Base-by-base conservation (phyloP, 2,113 vertebrate species). In the Boleophthalmus pectinirostris region DNA sequence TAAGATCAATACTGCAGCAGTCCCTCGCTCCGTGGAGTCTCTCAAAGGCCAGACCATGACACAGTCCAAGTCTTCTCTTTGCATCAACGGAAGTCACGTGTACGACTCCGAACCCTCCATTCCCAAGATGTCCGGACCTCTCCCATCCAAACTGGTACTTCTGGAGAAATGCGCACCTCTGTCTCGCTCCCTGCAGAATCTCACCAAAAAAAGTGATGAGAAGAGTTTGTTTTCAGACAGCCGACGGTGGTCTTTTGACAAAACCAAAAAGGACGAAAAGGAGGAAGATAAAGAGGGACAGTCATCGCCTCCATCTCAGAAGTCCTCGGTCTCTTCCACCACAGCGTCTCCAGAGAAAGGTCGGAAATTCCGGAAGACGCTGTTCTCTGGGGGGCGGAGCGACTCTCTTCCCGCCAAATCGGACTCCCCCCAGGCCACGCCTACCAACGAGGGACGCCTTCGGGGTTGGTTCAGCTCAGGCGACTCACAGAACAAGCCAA, bases 71-170 rank as follows among this genome's bases (percentile, higher is more conserved):
- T 99, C 97, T 0, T 96, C 97, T 0, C 88, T 99, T 43, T 99
- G 98, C 70, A 96, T 99, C 89, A 99, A 99, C 0, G 97, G 98
- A 67, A 99, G 95, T 88, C 98, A 99, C 3, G 85, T 99, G 29
- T 99, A 99, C 79, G 89, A 91, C 78, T 91, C 90, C 0, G 93
- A 1, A 90, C 95, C 49, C 0, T 93, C 93, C 2, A 87, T 76
- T 45, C 73, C 91, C 78, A 21, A 81, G 75, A 2, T 87, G 75
- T 2, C 75, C 21, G 85, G 78, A 20, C 72, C 87, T 38, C 87
- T 88, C 47, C 90, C 93, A 0, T 80, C 79, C 73, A 85, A 92
- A 66, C 78, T 89, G 84, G 89, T 88, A 14, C 81, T 94, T 66
- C 85, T 94, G 3, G 93, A 92, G 0, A 92, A 92, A 69, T 93